Conservation (phyloP, 2,797 vertebrate genomes). For the Coccyzus lansbergi region DNA sequence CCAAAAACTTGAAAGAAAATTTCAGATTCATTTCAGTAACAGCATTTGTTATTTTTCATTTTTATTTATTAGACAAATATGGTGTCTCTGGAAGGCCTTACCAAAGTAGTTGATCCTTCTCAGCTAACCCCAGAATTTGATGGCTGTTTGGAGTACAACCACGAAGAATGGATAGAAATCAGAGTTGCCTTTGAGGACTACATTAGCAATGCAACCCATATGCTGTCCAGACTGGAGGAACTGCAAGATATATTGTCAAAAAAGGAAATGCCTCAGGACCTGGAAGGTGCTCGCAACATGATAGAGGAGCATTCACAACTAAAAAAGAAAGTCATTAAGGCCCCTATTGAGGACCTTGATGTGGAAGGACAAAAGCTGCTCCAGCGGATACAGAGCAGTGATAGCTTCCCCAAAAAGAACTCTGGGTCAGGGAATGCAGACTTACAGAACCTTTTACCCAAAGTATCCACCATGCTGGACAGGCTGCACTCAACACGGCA, state of each 20-base stretch:
- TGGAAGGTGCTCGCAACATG: slow-evolving; percentile 94
- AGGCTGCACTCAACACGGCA: slow-evolving; percentile 95
- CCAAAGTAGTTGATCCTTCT: slow-evolving; percentile 98
- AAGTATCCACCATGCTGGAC: slow-evolving; percentile 93
- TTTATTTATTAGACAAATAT: slow-evolving; percentile 88
- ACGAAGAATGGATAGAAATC: slow-evolving; percentile 98
- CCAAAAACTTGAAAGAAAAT: neutral
- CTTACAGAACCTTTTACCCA: slow-evolving; percentile 93
- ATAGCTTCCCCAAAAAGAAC: slow-evolving; percentile 91
- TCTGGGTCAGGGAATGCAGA: slow-evolving; percentile 90
- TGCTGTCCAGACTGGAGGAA: slow-evolving; percentile 94
- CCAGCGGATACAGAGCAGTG: slow-evolving; percentile 95
- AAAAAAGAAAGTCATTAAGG: slow-evolving; percentile 97
- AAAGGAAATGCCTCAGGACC: slow-evolving; percentile 95
- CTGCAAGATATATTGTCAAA: slow-evolving; percentile 95
- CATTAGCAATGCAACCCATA: slow-evolving; percentile 92
- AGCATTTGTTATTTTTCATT: neutral
- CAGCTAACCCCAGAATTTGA: slow-evolving; percentile 97
- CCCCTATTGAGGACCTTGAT: slow-evolving; percentile 96
- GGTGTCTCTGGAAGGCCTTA: slow-evolving; percentile 98
- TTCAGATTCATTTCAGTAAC: neutral
- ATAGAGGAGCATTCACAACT: slow-evolving; percentile 95
- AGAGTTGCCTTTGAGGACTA: slow-evolving; percentile 98
- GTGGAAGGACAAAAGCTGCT: slow-evolving; percentile 94
- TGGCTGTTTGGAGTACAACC: slow-evolving; percentile 97